Evolutionary conservation across 2,888 invertebrate genomes (phyloP).

Genomic region (Drosophila dives): DNA sequence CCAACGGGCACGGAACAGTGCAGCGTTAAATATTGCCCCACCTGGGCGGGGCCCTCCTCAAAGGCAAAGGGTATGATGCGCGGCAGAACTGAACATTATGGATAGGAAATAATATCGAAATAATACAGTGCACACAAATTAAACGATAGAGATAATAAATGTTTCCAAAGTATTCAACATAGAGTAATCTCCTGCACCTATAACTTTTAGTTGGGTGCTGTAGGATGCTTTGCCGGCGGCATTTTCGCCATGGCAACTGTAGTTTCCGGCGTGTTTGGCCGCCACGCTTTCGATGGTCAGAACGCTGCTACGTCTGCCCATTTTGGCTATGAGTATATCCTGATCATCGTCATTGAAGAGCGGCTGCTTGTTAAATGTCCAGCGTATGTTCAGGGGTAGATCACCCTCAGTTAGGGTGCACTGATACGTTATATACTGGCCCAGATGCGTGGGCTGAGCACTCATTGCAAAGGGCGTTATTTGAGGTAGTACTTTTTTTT

Average conservation of each 20-base stretch:
- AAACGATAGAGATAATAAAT: constrained; percentile 30
- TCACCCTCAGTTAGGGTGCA: constrained; percentile 89
- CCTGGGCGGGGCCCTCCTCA: constrained; percentile 90
- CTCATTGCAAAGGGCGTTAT: constrained; percentile 87
- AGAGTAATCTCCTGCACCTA: constrained; percentile 86
- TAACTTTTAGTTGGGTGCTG: constrained; percentile 89
- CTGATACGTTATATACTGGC: constrained; percentile 87
- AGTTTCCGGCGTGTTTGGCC: constrained; percentile 90
- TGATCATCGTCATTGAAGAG: constrained; percentile 81
- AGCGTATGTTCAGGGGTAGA: constrained; percentile 88
- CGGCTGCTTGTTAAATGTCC: constrained; percentile 86
- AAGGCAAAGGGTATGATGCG: constrained; percentile 93
- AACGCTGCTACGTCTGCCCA: constrained; percentile 89
- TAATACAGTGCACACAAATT: constrained; percentile 32
- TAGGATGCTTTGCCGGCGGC: constrained; percentile 89
- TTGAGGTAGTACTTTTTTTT: constrained; percentile 83
- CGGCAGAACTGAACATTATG: constrained; percentile 88
- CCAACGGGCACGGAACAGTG: constrained; percentile 91
- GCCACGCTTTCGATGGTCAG: constrained; percentile 90
- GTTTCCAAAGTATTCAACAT: constrained; percentile 27
- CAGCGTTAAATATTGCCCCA: constrained; percentile 89
- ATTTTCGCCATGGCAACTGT: constrained; percentile 91
- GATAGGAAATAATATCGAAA: constrained; percentile 31
- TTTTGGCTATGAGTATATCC: constrained; percentile 86
- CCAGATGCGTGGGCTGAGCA: constrained; percentile 87